These are phyloP conservation scores for Epizoanthus illoricatus DNA, from an alignment of 92 coral and sea anemone genomes.

Conservation along the genomic window DNA sequence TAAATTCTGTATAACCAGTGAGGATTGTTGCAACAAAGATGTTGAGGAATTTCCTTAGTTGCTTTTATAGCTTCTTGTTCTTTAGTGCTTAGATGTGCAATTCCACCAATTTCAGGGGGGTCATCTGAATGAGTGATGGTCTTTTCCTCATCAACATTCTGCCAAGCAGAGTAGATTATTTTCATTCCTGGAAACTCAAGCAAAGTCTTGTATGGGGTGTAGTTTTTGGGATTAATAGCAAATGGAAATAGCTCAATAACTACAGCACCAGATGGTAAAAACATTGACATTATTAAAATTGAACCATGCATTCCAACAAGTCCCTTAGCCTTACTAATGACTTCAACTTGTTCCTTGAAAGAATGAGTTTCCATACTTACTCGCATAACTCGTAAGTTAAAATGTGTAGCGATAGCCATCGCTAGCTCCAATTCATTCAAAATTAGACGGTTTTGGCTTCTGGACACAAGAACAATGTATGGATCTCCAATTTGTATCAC, in stretches of 20 bases:
- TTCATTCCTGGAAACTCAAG: slow-evolving; percentile 73
- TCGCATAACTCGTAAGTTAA: slow-evolving; percentile 70
- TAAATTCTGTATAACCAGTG: slow-evolving; percentile 93
- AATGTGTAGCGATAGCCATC: slow-evolving; percentile 69
- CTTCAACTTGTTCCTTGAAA: slow-evolving; percentile 61
- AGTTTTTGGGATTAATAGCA: slow-evolving; percentile 76
- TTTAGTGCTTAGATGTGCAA: slow-evolving; percentile 66
- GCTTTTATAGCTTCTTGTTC: slow-evolving; percentile 59
- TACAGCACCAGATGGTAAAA: slow-evolving; percentile 70
- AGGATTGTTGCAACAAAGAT: slow-evolving; percentile 86
- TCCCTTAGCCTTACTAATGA: slow-evolving; percentile 73
- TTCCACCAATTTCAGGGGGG: slow-evolving; percentile 88
- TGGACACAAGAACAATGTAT: slow-evolving; percentile 63
- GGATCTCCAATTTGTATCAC: not conserved
- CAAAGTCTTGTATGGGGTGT: slow-evolving; percentile 87
- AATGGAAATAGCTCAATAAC: slow-evolving; percentile 88
- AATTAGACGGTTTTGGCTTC: slow-evolving; percentile 80
- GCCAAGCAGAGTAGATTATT: slow-evolving; percentile 75
- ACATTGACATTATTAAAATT: slow-evolving; percentile 78
- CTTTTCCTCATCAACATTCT: slow-evolving; percentile 71
- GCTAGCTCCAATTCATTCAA: slow-evolving; percentile 79
- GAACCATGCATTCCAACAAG: slow-evolving; percentile 98
- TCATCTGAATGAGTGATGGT: slow-evolving; percentile 85
- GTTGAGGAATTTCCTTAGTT: slow-evolving; percentile 71
- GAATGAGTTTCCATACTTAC: slow-evolving; percentile 86